A percentile compares a stretch with the other conserved stretches of the same genome.
phyloP scores from a whole-genome alignment of 2,888 invertebrate genomes.

The Lottia gigantea region DNA sequence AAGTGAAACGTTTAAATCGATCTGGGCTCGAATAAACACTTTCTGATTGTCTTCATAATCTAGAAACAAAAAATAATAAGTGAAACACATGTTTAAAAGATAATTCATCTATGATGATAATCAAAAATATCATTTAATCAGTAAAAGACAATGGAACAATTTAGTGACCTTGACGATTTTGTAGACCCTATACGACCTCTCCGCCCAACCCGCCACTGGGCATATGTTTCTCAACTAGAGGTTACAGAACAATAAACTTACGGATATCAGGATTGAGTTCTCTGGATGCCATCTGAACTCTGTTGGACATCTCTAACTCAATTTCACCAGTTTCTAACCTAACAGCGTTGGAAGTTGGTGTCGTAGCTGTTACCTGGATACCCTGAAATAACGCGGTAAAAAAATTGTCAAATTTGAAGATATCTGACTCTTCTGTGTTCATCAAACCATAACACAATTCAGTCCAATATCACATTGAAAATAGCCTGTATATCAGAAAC shows the following conservation, averaged over 20 bases:
- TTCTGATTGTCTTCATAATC: constrained; percentile 55
- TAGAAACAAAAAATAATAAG: constrained; percentile 21
- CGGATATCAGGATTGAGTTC: constrained; percentile 38
- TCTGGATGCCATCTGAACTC: constrained; percentile 80
- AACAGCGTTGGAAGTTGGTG: constrained; percentile 96
- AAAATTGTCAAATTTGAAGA: too few species aligned
- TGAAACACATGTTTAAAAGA: constrained; percentile 3
- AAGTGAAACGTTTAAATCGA: constrained; percentile 93
- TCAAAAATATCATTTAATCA: too few species aligned
- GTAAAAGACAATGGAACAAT: too few species aligned
- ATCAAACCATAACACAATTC: too few species aligned
- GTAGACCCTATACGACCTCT: too few species aligned
- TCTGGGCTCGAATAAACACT: constrained; percentile 77
- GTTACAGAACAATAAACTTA: constrained; percentile 9
- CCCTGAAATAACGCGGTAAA: constrained; percentile 69
- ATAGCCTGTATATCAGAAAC: too few species aligned
- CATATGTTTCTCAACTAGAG: too few species aligned
- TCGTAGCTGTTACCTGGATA: constrained; percentile 97
- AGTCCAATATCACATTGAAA: too few species aligned
- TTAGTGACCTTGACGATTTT: too few species aligned
- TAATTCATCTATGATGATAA: too few species aligned
- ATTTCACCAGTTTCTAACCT: constrained; percentile 94
- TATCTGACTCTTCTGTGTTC: too few species aligned
- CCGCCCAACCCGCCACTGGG: not conserved
- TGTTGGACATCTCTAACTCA: constrained; percentile 91